Percentiles rank a stretch among this genome's conserved stretches.
Conservation (phyloP, 2,113 vertebrate genomes). For the Dasyornis broadbenti region DNA sequence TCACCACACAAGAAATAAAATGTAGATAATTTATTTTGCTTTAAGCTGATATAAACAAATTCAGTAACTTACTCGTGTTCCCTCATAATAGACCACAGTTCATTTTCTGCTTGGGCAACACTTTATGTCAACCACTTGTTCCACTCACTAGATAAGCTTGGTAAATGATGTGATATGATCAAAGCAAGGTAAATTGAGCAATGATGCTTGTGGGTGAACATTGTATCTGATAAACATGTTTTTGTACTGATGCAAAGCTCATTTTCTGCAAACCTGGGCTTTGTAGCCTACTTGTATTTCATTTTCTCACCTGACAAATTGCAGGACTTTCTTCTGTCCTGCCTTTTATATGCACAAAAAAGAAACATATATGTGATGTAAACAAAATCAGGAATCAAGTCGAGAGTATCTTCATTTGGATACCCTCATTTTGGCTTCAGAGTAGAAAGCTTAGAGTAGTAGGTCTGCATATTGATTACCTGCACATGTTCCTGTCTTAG, state of each 20-base stretch:
- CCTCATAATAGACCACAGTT: not conserved
- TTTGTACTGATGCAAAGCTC: not conserved
- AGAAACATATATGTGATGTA: not conserved
- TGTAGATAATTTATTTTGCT: not conserved
- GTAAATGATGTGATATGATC: not conserved
- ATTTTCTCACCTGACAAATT: not conserved
- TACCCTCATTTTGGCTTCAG: not conserved
- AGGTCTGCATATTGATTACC: not conserved
- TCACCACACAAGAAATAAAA: not conserved
- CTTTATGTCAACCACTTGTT: not conserved
- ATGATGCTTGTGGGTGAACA: not conserved
- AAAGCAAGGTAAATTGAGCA: not conserved
- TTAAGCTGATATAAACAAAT: not conserved
- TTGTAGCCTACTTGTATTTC: not conserved
- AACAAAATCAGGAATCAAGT: not conserved
- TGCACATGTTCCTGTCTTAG: not conserved
- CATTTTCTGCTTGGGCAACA: not conserved
- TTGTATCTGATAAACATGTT: not conserved
- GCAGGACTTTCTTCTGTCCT: not conserved
- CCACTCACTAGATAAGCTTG: not conserved
- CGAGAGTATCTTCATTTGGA: not conserved
- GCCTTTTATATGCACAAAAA: not conserved
- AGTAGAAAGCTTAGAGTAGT: not conserved
- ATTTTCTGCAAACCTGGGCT: not conserved
- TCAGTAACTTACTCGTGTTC: not conserved